Evolutionary conservation across 1,140 invertebrate species (phyloP), one percentile per base, ranked within the genome.

Genomic region (Penaeus japonicus): DNA sequence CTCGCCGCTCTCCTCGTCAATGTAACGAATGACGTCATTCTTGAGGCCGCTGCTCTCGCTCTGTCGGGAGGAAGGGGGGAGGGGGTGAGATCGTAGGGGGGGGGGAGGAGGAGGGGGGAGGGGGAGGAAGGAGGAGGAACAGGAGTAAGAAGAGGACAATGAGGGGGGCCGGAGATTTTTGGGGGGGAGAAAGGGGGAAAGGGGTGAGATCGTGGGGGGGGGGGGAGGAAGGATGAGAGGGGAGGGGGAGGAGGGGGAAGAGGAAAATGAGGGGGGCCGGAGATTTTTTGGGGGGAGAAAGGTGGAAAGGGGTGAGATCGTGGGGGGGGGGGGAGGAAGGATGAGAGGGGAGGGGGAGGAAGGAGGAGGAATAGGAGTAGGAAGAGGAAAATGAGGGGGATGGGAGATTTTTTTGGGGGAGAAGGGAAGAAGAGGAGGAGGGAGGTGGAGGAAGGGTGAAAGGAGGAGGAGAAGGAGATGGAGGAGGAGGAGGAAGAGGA

Each of bases 1-100:
- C 39, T 86, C 87, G 18, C 89, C 91, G 39, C 91, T 91, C 65
- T 93, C 93, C 59, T 94, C 93, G 85, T 93, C 93, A 79, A 93
- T 93, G 87, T 91, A 93, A 75, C 92, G 93, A 91, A 75, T 93
- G 91, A 88, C 91, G 89, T 53, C 92, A 92, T 47, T 92, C 91
- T 86, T 92, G n/a, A 57, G 22, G 17, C 65, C 70, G 22, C 65
- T 24, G n/a, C 47, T 77, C 3, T 77, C 84, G 17, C 75, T 55
- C 65, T 32, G 78, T 20, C 53, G n/a, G 30, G 79, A 27, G 79
- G 79, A 0, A 30, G 79, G 47, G 32, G 32, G n/a, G 27, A n/a
- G 57, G 53, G 35, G 22, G 35, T 32, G n/a, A 47, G 54, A 53
- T n/a, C 20, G 47, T 3, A 78, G 75, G 20, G 75, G 7, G 75